These are phyloP conservation scores for Etheostoma nigrum DNA, from an alignment of 2,797 vertebrate species.

Conservation along the genomic window DNA sequence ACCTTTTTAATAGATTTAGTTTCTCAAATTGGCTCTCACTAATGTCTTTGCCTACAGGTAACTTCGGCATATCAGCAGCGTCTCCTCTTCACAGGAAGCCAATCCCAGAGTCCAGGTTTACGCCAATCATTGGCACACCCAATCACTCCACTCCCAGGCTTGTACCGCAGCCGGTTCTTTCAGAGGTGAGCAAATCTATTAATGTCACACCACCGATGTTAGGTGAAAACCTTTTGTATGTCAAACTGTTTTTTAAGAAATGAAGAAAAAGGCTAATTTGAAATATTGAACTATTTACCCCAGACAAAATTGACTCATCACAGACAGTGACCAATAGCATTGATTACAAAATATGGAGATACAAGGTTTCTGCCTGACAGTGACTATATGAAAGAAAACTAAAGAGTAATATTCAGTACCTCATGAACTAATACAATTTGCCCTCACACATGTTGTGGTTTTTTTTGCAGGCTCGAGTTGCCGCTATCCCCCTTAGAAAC, in stretches of 20 bases:
- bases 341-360: too few species aligned
- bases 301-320: too few species aligned
- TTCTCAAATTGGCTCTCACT: background rate
- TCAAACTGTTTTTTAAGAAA: too few species aligned
- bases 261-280: too few species aligned
- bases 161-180: slow-evolving; percentile 20
- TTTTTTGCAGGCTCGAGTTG: slow-evolving; percentile 59
- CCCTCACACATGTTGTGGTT: background rate
- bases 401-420: background rate
- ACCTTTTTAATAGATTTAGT: background rate
- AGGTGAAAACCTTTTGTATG: too few species aligned
- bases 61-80: slow-evolving; percentile 54
- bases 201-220: too few species aligned
- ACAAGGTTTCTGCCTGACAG: too few species aligned
- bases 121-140: slow-evolving; percentile 14
- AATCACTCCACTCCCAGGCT: slow-evolving; percentile 68
- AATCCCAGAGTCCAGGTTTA: slow-evolving; percentile 39
- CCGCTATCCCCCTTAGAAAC: slow-evolving; percentile 68
- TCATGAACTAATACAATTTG: background rate
- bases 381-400: too few species aligned
- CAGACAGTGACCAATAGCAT: too few species aligned
- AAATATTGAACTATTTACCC: too few species aligned
- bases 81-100: slow-evolving; percentile 46
- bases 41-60: slow-evolving; percentile 56
- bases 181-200: slow-evolving; percentile 62